Base-by-base conservation (phyloP, 30 jellyfish, hydroid and myxozoan species). In the Aurelia aurita region DNA sequence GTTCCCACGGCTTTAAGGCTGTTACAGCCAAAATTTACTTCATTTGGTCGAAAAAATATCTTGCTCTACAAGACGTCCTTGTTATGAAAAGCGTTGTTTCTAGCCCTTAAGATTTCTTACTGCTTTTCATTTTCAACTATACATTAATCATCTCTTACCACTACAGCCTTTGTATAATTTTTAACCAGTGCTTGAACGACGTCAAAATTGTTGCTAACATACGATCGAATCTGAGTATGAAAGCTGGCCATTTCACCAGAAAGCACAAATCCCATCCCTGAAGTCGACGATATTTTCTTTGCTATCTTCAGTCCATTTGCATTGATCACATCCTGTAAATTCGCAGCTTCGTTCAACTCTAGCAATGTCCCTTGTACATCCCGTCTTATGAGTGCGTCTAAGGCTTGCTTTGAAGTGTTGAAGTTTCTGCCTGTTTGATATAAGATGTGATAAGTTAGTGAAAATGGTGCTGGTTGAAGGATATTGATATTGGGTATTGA, bases 231-330 rank as follows among this genome's bases (percentile, higher is more conserved):
- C 23, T 80, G 77, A 1, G 75, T 20, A 29, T 80, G 82, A 49
- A 80, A 80, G 53, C 64, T 80, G 8, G 74, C 74, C 82, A 64
- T 80, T 45, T 49, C 68, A 23, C 84, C 89, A 13, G 96, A 87
- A 58, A 87, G 34, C 23, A 87, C 89, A 25, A 87, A 75, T n/a
- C 96, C 96, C 39, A 72, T 59, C 9, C 96, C 96, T 46, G 96
- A 75, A 16, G 73, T 87, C 27, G 87, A 72, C 29, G 68, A 26
- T 18, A 75, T 69, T 71, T 58, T 32, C 49, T 78, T 74, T 18
- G 69, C 51, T 15, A 87, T 78, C 57, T 39, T 77, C 72, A 87
- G 27, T 10, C 74, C 74, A 19, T 87, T 87, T 28, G 82, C 81
- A 16, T 72, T 15, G 7, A 87, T 68, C 20, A 49, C 25, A 10